Evolutionary conservation across 2,113 vertebrate species (phyloP).

Genomic region (Butorides virescens): DNA sequence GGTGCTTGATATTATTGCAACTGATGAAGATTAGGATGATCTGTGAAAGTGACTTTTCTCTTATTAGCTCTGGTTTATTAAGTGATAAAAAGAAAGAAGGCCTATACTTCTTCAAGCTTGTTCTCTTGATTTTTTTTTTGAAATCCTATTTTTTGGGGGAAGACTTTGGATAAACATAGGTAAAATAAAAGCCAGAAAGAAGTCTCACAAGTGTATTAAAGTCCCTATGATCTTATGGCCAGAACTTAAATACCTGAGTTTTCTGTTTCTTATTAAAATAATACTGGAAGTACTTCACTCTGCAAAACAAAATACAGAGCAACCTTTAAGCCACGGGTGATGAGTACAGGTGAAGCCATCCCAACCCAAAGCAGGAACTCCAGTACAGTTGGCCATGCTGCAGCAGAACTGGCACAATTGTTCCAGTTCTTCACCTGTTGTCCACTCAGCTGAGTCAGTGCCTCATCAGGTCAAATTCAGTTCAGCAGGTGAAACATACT

Average conservation of each 20-base stretch:
- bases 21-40: background rate
- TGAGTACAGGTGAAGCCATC: background rate
- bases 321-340: background rate
- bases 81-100: background rate
- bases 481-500: background rate
- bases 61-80: background rate
- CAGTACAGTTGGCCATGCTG: background rate
- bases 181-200: background rate
- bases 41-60: background rate
- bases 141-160: background rate
- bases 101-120: background rate
- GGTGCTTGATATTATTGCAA: background rate
- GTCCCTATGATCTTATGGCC: background rate
- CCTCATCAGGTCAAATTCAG: background rate
- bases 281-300: background rate
- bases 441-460: background rate
- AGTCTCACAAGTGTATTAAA: background rate
- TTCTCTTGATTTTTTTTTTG: background rate
- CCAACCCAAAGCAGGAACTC: background rate
- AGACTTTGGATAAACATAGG: background rate
- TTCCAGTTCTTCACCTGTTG: background rate
- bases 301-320: background rate
- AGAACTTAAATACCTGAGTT: background rate
- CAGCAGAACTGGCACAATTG: background rate
- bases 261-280: background rate